phyloP scores from a whole-genome alignment of 2,113 vertebrate genomes.

The Macrotis lagotis region DNA sequence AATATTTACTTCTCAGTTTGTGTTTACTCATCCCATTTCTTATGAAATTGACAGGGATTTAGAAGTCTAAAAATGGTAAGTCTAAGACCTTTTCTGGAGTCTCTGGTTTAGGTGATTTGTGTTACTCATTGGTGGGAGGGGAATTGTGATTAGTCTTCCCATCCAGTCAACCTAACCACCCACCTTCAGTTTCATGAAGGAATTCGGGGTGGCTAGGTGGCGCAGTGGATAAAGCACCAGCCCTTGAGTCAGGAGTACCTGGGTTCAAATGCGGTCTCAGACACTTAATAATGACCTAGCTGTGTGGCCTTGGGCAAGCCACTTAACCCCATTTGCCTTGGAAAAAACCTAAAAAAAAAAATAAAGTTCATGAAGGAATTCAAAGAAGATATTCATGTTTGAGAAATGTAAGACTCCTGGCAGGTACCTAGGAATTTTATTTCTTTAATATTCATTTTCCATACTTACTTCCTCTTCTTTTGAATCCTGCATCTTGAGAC shows the following conservation, averaged over 20 bases:
- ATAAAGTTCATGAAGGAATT: neutral
- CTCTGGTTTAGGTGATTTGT: neutral
- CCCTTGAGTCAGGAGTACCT: no score
- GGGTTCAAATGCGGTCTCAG: no score
- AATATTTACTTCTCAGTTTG: slow-evolving; percentile 34
- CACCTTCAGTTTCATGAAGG: neutral
- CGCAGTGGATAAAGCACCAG: no score
- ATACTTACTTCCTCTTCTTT: neutral
- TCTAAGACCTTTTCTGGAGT: neutral
- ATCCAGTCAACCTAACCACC: neutral
- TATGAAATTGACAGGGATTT: neutral
- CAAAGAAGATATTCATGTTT: neutral
- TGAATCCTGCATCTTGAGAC: neutral
- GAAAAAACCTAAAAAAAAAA: no score
- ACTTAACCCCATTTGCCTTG: no score
- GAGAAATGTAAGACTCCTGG: neutral
- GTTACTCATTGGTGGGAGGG: neutral
- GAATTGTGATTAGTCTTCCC: neutral
- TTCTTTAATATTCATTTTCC: neutral
- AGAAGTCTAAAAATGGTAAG: neutral
- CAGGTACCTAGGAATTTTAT: neutral
- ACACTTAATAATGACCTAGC: no score
- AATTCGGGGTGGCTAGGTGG: no score
- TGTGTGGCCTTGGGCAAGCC: no score
- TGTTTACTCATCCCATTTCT: slow-evolving; percentile 39